Evolutionary conservation across 1,140 invertebrate species (phyloP), one percentile per base, ranked within the genome.

Genomic region (Aphaenogaster floridana): DNA sequence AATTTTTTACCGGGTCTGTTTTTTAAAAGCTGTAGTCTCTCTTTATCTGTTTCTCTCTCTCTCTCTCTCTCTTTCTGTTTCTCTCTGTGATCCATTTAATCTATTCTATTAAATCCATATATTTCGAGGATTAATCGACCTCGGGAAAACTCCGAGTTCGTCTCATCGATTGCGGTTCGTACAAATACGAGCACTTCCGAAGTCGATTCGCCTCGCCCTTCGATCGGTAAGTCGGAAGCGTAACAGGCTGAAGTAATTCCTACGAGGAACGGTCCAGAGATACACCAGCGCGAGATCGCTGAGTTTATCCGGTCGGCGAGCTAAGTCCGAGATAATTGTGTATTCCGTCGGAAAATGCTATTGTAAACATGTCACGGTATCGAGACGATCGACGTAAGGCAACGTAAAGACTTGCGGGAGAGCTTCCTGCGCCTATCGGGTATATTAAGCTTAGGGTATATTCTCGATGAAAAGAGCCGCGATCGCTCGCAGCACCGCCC

Each of bases 401-500:
- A 42, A 59, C 36, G 59, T n/a, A 21, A 34, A 45, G 34, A 50
- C 50, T 45, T 11, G 36, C 39, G 36, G 36, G 39, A 45, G 45
- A 61, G 42, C 4, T 72, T 83, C n/a, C 28, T 7, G 68, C 68
- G 42, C 11, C 8, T 61, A 63, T 76, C 69, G 80, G 21, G 28
- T 84, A 84, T 84, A 84, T 84, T 84, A 84, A 84, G 69, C 68
- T 61, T 36, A 36, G 13, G 13, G 13, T 48, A 17, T 50, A 50
- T 42, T 61, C 54, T 50, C 69, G 80, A 48, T 76, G 69, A 42
- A n/a, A 76, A 39, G 54, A 74, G 42, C 42, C 54, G 76, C 76
- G 57, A 52, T 45, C 48, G 64, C 21, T 66, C 45, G 61, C 42
- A 39, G 39, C 13, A 28, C 4, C 61, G 9, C 34, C 39, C 39